Evolutionary conservation across 2,113 vertebrate genomes (phyloP).

Genomic region (Stegostoma tigrinum): DNA sequence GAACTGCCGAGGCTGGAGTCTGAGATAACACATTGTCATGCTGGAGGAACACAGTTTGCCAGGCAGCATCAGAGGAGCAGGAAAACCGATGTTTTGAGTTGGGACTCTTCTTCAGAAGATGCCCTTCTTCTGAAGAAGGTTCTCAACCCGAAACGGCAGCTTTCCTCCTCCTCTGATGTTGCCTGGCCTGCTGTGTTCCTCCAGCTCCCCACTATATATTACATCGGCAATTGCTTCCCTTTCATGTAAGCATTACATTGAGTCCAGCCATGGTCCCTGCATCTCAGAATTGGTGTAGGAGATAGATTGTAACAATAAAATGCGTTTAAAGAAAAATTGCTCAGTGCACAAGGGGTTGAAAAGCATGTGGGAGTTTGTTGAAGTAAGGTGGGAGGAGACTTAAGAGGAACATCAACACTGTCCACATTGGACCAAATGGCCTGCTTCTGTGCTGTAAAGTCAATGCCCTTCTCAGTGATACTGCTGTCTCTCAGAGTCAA

Average conservation of each 20-base stretch:
- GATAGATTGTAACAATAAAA: not conserved
- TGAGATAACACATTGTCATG: no score
- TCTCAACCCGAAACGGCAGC: no score
- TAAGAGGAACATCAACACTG: not conserved
- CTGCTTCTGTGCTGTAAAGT: not conserved
- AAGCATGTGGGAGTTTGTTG: not conserved
- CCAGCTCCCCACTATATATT: not conserved
- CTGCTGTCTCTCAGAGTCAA: not conserved
- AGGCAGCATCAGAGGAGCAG: no score
- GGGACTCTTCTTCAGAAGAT: no score
- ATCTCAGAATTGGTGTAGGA: not conserved
- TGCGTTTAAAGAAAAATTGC: not conserved
- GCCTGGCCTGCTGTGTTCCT: no score
- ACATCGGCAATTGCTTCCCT: not conserved
- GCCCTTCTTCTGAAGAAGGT: no score
- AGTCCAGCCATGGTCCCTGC: not conserved
- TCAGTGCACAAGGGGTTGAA: not conserved
- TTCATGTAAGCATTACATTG: not conserved
- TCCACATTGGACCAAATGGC: not conserved
- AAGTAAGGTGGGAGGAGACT: not conserved
- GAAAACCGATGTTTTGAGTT: no score
- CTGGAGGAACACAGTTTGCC: no score
- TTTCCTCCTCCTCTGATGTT: no score
- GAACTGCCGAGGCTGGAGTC: no score
- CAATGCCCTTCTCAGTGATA: not conserved